Base-by-base conservation (phyloP, 2,888 invertebrate genomes). In the Vanessa cardui region DNA sequence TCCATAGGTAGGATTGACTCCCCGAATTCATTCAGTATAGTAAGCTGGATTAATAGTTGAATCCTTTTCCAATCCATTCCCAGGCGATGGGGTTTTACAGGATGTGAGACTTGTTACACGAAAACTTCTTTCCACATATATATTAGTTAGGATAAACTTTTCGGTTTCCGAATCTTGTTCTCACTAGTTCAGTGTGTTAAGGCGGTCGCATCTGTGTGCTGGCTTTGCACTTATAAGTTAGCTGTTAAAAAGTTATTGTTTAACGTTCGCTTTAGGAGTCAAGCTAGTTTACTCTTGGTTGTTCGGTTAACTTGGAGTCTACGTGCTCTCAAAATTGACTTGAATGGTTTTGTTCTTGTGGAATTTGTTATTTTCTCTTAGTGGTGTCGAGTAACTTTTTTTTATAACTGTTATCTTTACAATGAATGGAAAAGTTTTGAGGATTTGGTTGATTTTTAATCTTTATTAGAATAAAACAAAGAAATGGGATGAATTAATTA, bases 121-220 rank as follows among this genome's bases (percentile, higher is more conserved):
- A 4, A 39, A 39, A 39, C 12, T 39, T 39, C 39, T 39, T 39
- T 39, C 12, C 39, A 39, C 39, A 39, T 39, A 39, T 12, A 39
- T 39, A 39, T 39, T 39, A 39, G 39, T 20, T 12, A 50, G 12
- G 16, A n/a, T 6, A 18, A 54, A 16, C 6, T 31, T 26, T 58
- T 50, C 50, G 39, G 45, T 64, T 58, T 16, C 16, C 47, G 31
- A 54, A 54, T 64, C 64, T 21, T 45, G 44, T 59, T 46, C 18
- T 16, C 33, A 44, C 12, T 18, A 52, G 54, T 46, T 58, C 49
- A 39, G 7, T 49, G n/a, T 50, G 20, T 15, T 15, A 50, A 50
- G 49, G 65, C 56, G 62, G 61, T 56, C 62, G n/a, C 66, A 62
- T 66, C 66, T 66, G 66, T 39, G 56, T 49, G 26, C 45, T 31